Percentiles rank a stretch among this genome's conserved stretches.
Conservation (phyloP, 2,888 invertebrate species). For the Poecilus cupreus region DNA sequence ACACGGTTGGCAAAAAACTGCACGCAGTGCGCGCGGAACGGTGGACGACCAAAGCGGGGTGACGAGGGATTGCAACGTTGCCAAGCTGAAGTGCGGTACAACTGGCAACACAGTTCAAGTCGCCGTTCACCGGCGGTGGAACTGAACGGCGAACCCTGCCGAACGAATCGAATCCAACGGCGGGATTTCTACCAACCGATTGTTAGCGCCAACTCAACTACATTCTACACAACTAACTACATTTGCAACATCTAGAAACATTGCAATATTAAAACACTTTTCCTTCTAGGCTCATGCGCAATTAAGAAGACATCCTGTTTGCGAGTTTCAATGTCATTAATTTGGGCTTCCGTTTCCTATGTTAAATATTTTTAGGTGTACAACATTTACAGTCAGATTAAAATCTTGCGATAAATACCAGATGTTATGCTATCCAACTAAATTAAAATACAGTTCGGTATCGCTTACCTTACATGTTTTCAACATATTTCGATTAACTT, state of each 20-base stretch:
- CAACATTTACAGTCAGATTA: conserved; percentile 41
- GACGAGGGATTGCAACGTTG: conserved; percentile 15
- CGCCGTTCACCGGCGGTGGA: background rate
- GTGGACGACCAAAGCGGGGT: background rate
- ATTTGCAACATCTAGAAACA: no score
- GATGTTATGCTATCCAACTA: conserved; percentile 38
- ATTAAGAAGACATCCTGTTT: conserved; percentile 46
- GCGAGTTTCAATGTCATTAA: conserved; percentile 39
- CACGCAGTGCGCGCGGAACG: conserved; percentile 21
- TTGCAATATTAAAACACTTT: no score
- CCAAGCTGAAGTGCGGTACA: conserved; percentile 11
- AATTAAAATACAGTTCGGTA: conserved; percentile 32
- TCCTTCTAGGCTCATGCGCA: background rate
- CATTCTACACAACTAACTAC: background rate
- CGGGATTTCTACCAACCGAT: conserved; percentile 31
- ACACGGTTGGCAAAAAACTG: conserved; percentile 53
- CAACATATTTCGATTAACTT: conserved; percentile 36
- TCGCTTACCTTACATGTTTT: conserved; percentile 34
- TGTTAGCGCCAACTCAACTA: conserved; percentile 51
- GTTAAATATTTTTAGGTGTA: conserved; percentile 45
- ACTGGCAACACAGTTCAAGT: conserved; percentile 44
- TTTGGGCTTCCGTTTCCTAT: conserved; percentile 40
- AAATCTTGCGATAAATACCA: conserved; percentile 45
- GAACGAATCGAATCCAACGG: conserved; percentile 29
- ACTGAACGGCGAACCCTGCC: conserved; percentile 19